Percentiles rank a stretch among this genome's conserved stretches.
phyloP scores from a whole-genome alignment of 1,140 invertebrate genomes.

The Drosophila setifemur region DNA sequence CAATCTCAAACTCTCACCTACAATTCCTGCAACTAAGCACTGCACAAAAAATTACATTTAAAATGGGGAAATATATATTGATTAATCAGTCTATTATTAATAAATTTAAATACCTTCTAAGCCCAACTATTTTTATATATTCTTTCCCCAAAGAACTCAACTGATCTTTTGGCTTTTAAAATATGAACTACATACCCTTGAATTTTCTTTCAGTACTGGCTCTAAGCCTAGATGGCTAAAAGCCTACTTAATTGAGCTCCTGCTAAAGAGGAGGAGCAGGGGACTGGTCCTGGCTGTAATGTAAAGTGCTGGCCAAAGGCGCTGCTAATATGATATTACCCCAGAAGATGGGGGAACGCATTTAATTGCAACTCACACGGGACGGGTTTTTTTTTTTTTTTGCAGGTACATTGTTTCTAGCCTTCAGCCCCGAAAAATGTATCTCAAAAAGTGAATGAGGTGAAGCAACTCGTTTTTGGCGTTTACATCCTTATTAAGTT shows the following conservation, averaged over 20 bases:
- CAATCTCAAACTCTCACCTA: background rate
- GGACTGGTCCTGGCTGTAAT: conserved; percentile 5
- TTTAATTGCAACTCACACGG: conserved; percentile 58
- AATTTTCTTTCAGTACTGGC: conserved; percentile 11
- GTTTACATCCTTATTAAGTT: conserved; percentile 24
- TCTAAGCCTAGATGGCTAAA: conserved; percentile 46
- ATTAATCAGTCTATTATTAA: background rate
- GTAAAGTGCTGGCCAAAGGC: conserved; percentile 65
- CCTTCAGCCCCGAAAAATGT: conserved; percentile 16
- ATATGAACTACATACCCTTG: background rate
- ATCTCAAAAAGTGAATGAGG: background rate
- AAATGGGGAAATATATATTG: too few relatives aligned
- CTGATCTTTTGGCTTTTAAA: too few relatives aligned
- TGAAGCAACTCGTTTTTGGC: conserved; percentile 33
- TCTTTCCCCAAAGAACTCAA: too few relatives aligned
- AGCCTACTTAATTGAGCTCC: conserved; percentile 64
- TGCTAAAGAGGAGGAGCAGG: background rate
- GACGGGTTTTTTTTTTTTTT: conserved; percentile 10
- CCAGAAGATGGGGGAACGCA: conserved; percentile 29
- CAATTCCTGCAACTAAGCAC: conserved; percentile 36
- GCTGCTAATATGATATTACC: conserved; percentile 70
- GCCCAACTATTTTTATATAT: too few relatives aligned
- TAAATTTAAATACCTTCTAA: too few relatives aligned
- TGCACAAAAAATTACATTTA: background rate
- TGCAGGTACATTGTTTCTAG: background rate